Base-by-base conservation (phyloP, 2,888 invertebrate genomes). In the Cerceris rybyensis region DNA sequence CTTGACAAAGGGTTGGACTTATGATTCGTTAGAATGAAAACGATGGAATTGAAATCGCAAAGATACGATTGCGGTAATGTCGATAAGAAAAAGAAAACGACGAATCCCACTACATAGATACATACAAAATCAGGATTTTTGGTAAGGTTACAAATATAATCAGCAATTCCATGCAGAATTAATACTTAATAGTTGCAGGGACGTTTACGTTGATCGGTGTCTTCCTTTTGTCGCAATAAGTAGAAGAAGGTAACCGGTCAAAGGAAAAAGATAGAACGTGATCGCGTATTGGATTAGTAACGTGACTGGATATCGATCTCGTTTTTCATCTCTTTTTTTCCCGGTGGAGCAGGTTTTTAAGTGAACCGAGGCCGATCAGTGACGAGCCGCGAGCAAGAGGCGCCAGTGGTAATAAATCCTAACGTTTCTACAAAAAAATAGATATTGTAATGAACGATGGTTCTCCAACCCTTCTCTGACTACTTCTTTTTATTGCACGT, bases 391-490 rank as follows among this genome's bases (percentile, higher is more conserved):
- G 13, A 7, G 28, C 59, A 54, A 55, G 63, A 80, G 84, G 73
- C 69, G 67, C 71, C 71, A 67, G 52, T 14, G 39, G 39, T 68
- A 82, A 84, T 83, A 84, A 84, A 84, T 74, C 66, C 65, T 41
- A 14, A 63, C 42, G 77, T 74, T 71, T 72, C 67, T 64, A 49
- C 50, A 67, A 65, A 76, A 78, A 70, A 70, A 76, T 57, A 67
- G 60, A 60, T 73, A 68, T 73, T 60, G 61, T 39, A 63, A 54
- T 60, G 74, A 73, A 14, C 42, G 68, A 78, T 60, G 49, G 42
- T 14, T 52, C 16, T 14, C 41, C 42, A 41, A 41, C 11, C 7
- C 13, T n/a, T n/a, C 13, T 57, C 64, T n/a, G 41, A 46, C 16
- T 6, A 1, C 59, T 28, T 17, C n/a, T 17, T 70, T 70, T 68